A percentile compares a stretch with the other conserved stretches of the same genome.
phyloP scores from a whole-genome alignment of 2,113 vertebrate genomes.

The Spizaetus ornatus region DNA sequence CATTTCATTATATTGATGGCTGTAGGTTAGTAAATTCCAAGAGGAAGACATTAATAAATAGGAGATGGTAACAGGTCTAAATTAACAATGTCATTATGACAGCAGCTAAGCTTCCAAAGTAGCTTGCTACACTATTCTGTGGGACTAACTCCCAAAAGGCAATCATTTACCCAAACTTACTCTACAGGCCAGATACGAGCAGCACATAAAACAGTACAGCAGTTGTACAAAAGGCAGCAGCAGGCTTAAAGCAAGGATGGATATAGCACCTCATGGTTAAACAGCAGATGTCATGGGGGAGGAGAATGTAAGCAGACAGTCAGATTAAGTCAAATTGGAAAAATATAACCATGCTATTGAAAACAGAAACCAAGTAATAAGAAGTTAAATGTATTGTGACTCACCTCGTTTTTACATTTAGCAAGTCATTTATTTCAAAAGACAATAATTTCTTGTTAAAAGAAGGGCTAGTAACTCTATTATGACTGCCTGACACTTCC shows the following conservation, averaged over 20 bases:
- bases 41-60: neutral
- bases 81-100: neutral
- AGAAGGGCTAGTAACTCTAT: neutral
- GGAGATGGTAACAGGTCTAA: neutral
- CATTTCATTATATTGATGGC: neutral
- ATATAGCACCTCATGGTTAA: constrained; percentile 2
- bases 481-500: neutral
- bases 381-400: neutral
- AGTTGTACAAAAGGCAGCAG: constrained; percentile 7
- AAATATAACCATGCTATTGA: neutral
- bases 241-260: neutral
- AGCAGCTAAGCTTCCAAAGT: neutral
- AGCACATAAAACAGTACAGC: neutral
- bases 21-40: neutral
- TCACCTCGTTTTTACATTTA: neutral
- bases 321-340: constrained; percentile 22
- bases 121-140: neutral
- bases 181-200: neutral
- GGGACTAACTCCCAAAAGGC: neutral
- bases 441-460: neutral
- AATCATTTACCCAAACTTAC: neutral
- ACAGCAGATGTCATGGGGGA: constrained; percentile 40
- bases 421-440: neutral
- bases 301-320: neutral
- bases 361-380: constrained; percentile 11